These are phyloP conservation scores for Rynchops niger DNA, from an alignment of 2,113 vertebrate genomes.

Conservation along the genomic window DNA sequence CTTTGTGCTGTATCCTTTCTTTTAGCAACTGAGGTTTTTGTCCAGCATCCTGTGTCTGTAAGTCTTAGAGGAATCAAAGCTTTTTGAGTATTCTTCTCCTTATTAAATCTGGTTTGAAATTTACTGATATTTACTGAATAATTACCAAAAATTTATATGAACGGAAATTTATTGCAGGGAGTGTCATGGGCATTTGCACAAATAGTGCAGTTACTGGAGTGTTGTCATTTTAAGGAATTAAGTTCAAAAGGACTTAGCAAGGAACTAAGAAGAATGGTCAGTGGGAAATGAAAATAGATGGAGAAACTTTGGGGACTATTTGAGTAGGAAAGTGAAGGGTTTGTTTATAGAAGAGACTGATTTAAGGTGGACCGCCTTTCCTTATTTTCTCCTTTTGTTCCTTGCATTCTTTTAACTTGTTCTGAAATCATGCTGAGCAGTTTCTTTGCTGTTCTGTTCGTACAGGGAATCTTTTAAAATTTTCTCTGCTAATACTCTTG, in stretches of 20 bases:
- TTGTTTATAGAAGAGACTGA: not conserved
- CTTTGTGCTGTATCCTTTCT: not conserved
- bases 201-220: not conserved
- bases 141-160: not conserved
- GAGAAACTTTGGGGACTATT: not conserved
- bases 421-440: not conserved
- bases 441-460: not conserved
- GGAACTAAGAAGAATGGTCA: not conserved
- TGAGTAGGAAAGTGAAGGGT: not conserved
- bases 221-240: not conserved
- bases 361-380: not conserved
- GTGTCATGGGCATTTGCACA: not conserved
- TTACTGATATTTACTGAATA: not conserved
- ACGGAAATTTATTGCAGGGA: not conserved
- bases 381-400: not conserved
- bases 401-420: not conserved
- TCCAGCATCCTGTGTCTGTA: not conserved
- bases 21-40: not conserved
- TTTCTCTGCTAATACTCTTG: not conserved
- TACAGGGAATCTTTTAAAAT: not conserved
- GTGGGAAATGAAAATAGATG: not conserved
- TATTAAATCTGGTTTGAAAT: not conserved
- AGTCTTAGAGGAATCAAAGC: not conserved
- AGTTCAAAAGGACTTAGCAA: not conserved
- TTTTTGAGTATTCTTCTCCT: not conserved